Base-by-base conservation (phyloP, 92 coral and sea anemone species). In the Epizoanthus ramosus region DNA sequence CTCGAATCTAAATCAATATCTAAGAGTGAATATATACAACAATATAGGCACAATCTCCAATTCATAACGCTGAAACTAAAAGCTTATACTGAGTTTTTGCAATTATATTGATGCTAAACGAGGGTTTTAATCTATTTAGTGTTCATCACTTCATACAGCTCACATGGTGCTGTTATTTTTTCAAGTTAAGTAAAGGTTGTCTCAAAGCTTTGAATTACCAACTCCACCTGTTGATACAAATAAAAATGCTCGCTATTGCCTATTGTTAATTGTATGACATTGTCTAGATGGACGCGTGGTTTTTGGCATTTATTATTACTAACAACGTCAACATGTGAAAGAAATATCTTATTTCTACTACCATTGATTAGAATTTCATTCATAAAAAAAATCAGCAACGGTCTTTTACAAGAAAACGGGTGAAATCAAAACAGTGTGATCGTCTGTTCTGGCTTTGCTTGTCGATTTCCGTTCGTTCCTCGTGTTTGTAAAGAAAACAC, bases 161-260 rank as follows among this genome's bases (percentile, higher is more conserved):
- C 54, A 1, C 54, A 50, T 50, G 14, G 54, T 50, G 54, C 15
- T 50, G 54, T 50, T 50, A 50, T 9, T 50, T 13, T 13, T 50
- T 23, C 16, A 24, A 2, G 25, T 63, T 5, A 64, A 24, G 13
- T 64, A 9, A 64, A 14, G 8, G 7, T 25, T 64, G 25, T 24
- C 39, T 15, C 5, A 10, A 64, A 64, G 39, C 31, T 64, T 24
- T 64, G 17, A 17, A 64, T 13, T 24, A 64, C 33, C 37, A 18
- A 60, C 41, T 63, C 82, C 82, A 77, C 82, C 82, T 77, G 82
- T 77, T 77, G 82, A 77, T 28, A 61, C 22, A 15, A 39, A 69
- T 37, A 5, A 28, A 61, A 76, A 58, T 16, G 80, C 64, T 24
- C 18, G 57, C 24, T 56, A 54, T 56, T 28, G 5, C 43, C 43